These are phyloP conservation scores for Apoda limacodes DNA, from an alignment of 2,888 invertebrate genomes.

Conservation along the genomic window DNA sequence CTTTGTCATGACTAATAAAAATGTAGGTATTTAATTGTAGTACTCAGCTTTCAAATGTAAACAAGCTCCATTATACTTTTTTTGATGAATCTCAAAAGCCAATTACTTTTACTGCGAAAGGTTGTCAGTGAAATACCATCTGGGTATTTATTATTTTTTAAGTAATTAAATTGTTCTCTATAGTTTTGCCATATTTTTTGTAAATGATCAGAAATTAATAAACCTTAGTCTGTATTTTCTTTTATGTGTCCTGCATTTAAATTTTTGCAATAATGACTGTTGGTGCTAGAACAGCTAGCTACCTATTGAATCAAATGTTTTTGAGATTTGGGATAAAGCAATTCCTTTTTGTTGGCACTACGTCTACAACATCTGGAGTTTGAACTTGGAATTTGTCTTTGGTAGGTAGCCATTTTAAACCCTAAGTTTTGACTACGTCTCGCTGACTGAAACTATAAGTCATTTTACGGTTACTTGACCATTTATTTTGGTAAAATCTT, in stretches of 20 bases:
- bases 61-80: slow-evolving; percentile 9
- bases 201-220: too few relatives aligned
- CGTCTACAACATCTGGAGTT: not conserved
- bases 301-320: slow-evolving; percentile 10
- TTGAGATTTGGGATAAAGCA: slow-evolving; percentile 7
- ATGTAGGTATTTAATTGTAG: slow-evolving; percentile 3
- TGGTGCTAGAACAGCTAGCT: slow-evolving; percentile 9
- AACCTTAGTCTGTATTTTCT: slow-evolving; percentile 3
- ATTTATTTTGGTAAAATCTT: slow-evolving; percentile 11
- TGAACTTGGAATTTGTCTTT: slow-evolving; percentile 4
- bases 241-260: slow-evolving; percentile 7
- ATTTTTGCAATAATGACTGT: slow-evolving; percentile 7
- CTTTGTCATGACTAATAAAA: slow-evolving; percentile 5
- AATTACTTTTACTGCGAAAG: slow-evolving; percentile 2
- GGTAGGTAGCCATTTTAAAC: slow-evolving; percentile 9
- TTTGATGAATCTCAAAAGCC: slow-evolving; percentile 9
- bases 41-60: slow-evolving; percentile 8
- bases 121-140: slow-evolving; percentile 10
- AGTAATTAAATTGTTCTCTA: slow-evolving; percentile 2
- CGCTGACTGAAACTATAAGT: too few relatives aligned
- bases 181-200: not conserved
- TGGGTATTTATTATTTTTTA: slow-evolving; percentile 5
- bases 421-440: slow-evolving; percentile 8
- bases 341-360: slow-evolving; percentile 11
- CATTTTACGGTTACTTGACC: too few relatives aligned